Conservation (phyloP, 2,113 vertebrate genomes). For the Corythoichthys haematopterus region DNA sequence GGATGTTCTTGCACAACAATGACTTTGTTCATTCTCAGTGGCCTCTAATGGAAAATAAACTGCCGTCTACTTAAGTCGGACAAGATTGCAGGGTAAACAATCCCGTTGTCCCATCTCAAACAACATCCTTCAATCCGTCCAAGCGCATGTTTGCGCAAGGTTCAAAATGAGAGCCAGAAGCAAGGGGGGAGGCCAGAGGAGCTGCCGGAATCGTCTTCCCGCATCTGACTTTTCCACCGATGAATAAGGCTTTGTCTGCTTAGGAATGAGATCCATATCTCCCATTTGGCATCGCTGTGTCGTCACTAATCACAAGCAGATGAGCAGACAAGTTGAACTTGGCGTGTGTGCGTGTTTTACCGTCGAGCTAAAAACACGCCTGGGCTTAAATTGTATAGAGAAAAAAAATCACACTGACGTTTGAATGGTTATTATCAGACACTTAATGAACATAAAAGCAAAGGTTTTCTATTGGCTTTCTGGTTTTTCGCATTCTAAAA, state of each 20-base stretch:
- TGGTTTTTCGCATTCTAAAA: constrained; percentile 3
- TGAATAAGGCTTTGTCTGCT: constrained; percentile 73
- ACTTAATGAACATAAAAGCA: not conserved
- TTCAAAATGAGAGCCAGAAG: constrained; percentile 48
- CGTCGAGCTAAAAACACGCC: constrained; percentile 33
- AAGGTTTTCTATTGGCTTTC: not conserved
- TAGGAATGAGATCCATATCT: constrained; percentile 71
- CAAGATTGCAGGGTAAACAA: constrained; percentile 18
- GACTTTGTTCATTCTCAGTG: not conserved
- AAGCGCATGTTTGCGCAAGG: constrained; percentile 30
- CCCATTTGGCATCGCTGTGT: constrained; percentile 65
- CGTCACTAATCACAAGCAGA: constrained; percentile 72
- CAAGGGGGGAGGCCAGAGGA: constrained; percentile 32
- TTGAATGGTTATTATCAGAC: constrained; percentile 21
- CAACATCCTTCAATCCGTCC: constrained; percentile 16
- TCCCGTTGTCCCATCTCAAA: constrained; percentile 12
- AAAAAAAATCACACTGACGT: constrained; percentile 29
- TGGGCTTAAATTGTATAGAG: constrained; percentile 39
- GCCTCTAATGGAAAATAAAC: constrained; percentile 7
- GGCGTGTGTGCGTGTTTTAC: constrained; percentile 15
- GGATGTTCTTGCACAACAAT: constrained; percentile 4
- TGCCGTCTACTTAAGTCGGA: constrained; percentile 6
- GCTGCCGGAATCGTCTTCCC: constrained; percentile 55
- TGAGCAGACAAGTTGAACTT: constrained; percentile 56
- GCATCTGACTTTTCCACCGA: constrained; percentile 62